Evolutionary conservation across 1,140 invertebrate species (phyloP).

Genomic region (Hyles vespertilio): DNA sequence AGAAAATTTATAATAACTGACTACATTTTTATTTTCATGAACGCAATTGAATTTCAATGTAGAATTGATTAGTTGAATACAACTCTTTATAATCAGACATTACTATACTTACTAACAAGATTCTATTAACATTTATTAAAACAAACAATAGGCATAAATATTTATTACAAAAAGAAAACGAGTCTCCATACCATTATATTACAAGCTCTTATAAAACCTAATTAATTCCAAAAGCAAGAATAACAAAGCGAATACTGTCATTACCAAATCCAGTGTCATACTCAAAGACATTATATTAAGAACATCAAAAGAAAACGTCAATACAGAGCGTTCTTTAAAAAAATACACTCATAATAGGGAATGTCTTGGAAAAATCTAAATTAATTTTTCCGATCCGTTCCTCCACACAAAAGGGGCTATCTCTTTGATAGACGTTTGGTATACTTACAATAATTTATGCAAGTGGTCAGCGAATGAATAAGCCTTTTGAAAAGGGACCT

Average conservation of each 20-base stretch:
- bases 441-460: slow-evolving; percentile 66
- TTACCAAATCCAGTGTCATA: background rate
- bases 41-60: too few species aligned
- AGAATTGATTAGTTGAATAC: too few species aligned
- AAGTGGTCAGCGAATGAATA: slow-evolving; percentile 53
- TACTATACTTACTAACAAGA: too few species aligned
- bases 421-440: slow-evolving; percentile 60
- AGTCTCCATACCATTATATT: too few species aligned
- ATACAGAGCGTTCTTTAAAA: background rate
- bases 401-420: slow-evolving; percentile 51
- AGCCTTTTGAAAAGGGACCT: too few species aligned
- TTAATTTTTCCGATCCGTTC: slow-evolving; percentile 63
- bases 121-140: too few species aligned
- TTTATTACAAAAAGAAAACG: too few species aligned
- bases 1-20: too few species aligned
- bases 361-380: slow-evolving; percentile 31
- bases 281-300: background rate
- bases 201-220: slow-evolving; percentile 7
- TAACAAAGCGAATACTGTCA: background rate
- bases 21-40: too few species aligned
- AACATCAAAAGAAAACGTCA: slow-evolving; percentile 2
- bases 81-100: too few species aligned
- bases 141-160: too few species aligned
- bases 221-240: background rate
- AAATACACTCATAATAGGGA: background rate